Evolutionary conservation across 2,888 invertebrate species (phyloP), one percentile per base, ranked within the genome.

Genomic region (Drosophila antonietae): DNA sequence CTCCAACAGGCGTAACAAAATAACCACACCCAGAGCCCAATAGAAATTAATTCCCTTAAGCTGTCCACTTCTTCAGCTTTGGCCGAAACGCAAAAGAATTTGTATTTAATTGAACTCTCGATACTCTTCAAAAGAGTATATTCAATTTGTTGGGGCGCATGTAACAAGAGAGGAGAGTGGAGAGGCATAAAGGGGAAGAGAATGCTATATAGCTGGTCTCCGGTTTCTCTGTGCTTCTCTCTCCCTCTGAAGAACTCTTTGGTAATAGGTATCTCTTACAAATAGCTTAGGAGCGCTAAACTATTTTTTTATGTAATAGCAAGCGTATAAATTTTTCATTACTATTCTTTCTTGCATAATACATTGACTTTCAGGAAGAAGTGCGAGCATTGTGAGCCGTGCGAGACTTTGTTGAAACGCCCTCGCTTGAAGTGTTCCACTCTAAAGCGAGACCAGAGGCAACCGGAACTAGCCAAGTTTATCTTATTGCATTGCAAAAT

Each of bases 401-500:
- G 37, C 33, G 8, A 20, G 53, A 23, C 52, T 37, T 37, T 53
- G 9, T 15, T 49, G 37, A 39, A 41, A 47, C 39, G 18, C 58
- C 74, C 72, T 72, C 68, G 76, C 53, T 39, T 15, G 41, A 41
- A 49, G n/a, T 28, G 35, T 41, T 20, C 5, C 10, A 18, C n/a
- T 31, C n/a, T 31, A 15, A 3, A 15, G 23, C 23, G 53, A 51
- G 78, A 58, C 57, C 23, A 53, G 46, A n/a, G 23, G 61, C 68
- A 56, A 56, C 80, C 90, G 90, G 87, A 89, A 87, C 78, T 80
- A 73, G 65, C 66, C 74, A 78, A 84, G 88, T 89, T 90, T 88
- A 88, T 88, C 90, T 55, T 55, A 90, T 73, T 88, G 89, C 82
- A 82, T 83, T 80, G 89, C 85, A 73, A 89, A 88, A 90, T 89